Percentiles rank a stretch among this genome's conserved stretches.
These are phyloP conservation scores for Sclerodermus sp. DNA, from an alignment of 2,888 invertebrate genomes.

Conservation along the genomic window DNA sequence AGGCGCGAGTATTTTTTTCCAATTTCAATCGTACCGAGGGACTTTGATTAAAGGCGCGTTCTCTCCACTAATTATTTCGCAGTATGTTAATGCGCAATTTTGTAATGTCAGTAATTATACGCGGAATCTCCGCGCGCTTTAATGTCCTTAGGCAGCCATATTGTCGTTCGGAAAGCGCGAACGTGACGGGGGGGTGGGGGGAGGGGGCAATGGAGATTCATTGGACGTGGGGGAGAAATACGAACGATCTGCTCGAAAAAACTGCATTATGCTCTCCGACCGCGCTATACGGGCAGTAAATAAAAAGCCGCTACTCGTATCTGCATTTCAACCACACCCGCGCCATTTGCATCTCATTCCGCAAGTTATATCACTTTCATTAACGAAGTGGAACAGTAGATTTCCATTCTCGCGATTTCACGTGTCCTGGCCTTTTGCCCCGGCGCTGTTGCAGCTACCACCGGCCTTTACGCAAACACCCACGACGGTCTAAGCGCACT, in stretches of 20 bases:
- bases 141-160: no score
- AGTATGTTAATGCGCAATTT: no score
- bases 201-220: conserved; percentile 14
- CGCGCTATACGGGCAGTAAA: conserved; percentile 18
- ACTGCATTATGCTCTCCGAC: conserved; percentile 23
- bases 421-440: conserved; percentile 1
- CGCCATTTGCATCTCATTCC: conserved; percentile 39
- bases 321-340: conserved; percentile 34
- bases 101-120: no score
- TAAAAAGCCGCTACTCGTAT: conserved; percentile 27
- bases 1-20: no score
- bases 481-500: no score
- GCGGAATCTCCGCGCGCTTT: no score
- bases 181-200: background rate
- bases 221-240: conserved; percentile 18
- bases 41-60: no score
- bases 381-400: conserved; percentile 35
- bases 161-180: no score
- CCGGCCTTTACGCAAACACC: no score
- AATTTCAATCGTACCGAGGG: no score
- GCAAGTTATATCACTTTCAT: conserved; percentile 37
- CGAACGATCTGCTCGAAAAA: conserved; percentile 21
- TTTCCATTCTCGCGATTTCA: conserved; percentile 24
- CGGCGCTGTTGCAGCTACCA: no score
- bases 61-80: no score